phyloP scores from a whole-genome alignment of 2,888 invertebrate species.

The Hirtodrosophila histrioides region DNA sequence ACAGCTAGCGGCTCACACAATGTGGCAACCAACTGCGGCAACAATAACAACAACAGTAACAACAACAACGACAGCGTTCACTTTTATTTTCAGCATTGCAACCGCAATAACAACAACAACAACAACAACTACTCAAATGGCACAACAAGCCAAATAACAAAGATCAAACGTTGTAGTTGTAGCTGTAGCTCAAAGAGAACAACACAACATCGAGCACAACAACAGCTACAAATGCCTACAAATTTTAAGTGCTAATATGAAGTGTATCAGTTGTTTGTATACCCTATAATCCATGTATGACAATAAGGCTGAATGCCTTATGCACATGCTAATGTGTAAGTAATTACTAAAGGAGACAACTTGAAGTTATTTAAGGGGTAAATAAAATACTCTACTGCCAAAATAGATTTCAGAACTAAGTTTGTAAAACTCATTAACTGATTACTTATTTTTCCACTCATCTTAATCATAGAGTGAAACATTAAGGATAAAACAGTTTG shows the following conservation, averaged over 20 bases:
- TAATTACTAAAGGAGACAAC: too few relatives aligned
- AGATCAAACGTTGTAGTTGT: constrained; percentile 58
- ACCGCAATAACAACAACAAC: constrained; percentile 44
- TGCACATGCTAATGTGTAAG: too few relatives aligned
- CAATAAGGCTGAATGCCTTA: neutral
- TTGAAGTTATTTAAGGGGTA: too few relatives aligned
- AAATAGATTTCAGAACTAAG: too few relatives aligned
- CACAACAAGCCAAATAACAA: constrained; percentile 69
- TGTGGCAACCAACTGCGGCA: constrained; percentile 39
- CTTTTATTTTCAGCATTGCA: constrained; percentile 72
- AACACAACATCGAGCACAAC: constrained; percentile 19
- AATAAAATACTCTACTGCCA: too few relatives aligned
- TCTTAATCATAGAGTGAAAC: too few relatives aligned
- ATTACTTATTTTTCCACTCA: too few relatives aligned
- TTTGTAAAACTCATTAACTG: too few relatives aligned
- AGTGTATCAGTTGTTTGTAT: constrained; percentile 17
- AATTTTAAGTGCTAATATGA: constrained; percentile 24
- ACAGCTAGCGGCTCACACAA: constrained; percentile 20
- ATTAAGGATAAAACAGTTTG: too few relatives aligned
- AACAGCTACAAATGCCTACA: constrained; percentile 10
- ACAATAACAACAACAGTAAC: constrained; percentile 6
- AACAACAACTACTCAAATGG: constrained; percentile 39
- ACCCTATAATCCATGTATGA: constrained; percentile 18
- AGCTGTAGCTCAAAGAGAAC: constrained; percentile 44
- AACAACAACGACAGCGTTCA: constrained; percentile 54